A percentile compares a stretch with the other conserved stretches of the same genome.
These are phyloP conservation scores for Onychomys leucogaster DNA, from an alignment of 2,797 vertebrate species.

Conservation along the genomic window DNA sequence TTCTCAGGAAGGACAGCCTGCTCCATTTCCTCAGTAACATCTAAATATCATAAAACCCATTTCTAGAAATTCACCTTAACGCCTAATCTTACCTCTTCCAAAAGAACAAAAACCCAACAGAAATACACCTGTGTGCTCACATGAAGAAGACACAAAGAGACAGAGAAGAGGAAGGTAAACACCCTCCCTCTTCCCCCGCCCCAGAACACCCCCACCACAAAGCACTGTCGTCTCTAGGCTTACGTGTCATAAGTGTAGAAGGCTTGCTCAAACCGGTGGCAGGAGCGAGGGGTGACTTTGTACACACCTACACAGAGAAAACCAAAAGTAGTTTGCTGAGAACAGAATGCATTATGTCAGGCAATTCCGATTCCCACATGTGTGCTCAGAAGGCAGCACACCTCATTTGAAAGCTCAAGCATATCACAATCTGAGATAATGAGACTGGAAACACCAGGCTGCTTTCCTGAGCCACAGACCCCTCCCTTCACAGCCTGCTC, in stretches of 20 bases:
- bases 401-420: background rate
- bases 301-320: slow-evolving; percentile 92
- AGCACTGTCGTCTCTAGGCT: slow-evolving; percentile 78
- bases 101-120: background rate
- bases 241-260: slow-evolving; percentile 99
- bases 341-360: background rate
- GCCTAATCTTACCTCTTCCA: background rate
- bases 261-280: slow-evolving; percentile 98
- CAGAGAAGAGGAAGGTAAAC: background rate
- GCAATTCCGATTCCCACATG: background rate
- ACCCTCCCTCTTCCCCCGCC: accelerated
- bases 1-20: background rate
- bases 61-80: background rate
- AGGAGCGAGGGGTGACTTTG: slow-evolving; percentile 98
- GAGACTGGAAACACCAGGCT: background rate
- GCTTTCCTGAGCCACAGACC: accelerated
- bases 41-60: slow-evolving; percentile 9
- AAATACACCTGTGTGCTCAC: background rate
- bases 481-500: background rate
- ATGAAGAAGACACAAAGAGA: background rate
- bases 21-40: background rate
- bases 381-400: background rate
- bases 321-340: slow-evolving; percentile 53
- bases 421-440: accelerated
- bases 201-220: background rate